Conservation (phyloP, 2,797 vertebrate genomes). For the Mormyrops boulengeri region DNA sequence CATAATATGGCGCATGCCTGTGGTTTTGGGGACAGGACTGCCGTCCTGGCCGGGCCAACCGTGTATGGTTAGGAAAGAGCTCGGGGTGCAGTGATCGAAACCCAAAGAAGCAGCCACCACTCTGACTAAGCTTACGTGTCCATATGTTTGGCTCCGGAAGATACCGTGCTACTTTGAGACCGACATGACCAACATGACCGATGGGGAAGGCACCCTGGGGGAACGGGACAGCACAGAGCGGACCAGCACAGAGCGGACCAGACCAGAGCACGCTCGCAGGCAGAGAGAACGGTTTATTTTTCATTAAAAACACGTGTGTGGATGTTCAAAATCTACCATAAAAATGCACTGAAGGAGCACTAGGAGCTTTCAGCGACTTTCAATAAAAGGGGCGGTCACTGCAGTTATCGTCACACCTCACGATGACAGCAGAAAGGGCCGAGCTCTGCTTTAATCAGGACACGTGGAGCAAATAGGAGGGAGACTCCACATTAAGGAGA, state of each 20-base stretch:
- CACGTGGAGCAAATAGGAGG: not conserved
- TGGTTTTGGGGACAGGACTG: not conserved
- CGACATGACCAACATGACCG: not conserved
- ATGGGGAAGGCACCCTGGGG: not conserved
- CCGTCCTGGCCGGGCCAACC: not conserved
- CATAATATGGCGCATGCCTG: not conserved
- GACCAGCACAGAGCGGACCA: not conserved
- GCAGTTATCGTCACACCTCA: not conserved
- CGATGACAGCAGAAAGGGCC: not conserved
- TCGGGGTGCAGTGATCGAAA: not conserved
- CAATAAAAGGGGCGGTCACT: not conserved
- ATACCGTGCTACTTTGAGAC: not conserved
- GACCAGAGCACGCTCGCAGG: not conserved
- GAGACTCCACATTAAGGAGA: not conserved
- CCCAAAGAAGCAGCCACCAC: not conserved
- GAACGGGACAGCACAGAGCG: not conserved
- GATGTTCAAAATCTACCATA: not conserved
- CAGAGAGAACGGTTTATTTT: not conserved
- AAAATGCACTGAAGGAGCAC: not conserved
- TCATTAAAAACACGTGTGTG: not conserved
- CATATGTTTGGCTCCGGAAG: not conserved
- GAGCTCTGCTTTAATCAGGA: not conserved
- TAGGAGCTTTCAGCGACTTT: not conserved
- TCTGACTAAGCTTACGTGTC: not conserved
- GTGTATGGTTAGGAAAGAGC: not conserved